These are phyloP conservation scores for Petrocephalus zakoni DNA, from an alignment of 2,113 vertebrate species.

Conservation along the genomic window DNA sequence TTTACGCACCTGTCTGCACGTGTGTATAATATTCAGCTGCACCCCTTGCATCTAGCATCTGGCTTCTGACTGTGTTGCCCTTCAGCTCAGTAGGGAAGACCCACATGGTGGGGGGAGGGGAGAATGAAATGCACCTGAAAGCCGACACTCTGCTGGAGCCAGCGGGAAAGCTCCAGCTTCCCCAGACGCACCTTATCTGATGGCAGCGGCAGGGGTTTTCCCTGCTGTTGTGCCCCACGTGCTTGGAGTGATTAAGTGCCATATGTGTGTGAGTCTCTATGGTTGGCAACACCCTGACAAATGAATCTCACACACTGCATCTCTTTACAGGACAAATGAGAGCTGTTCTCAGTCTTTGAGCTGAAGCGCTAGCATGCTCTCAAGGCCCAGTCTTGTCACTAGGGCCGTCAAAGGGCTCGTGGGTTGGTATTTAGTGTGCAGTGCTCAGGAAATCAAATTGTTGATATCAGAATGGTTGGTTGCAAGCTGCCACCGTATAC, in stretches of 20 bases:
- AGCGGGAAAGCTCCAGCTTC: neutral
- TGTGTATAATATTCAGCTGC: neutral
- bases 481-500: neutral
- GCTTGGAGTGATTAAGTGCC: neutral
- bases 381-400: neutral
- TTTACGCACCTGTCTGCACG: neutral
- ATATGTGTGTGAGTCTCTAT: neutral
- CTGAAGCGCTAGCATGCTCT: neutral
- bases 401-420: neutral
- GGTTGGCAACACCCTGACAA: neutral
- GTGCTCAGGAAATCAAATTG: neutral
- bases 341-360: neutral
- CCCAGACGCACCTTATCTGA: constrained; percentile 12
- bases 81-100: neutral
- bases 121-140: neutral
- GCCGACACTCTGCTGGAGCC: constrained; percentile 10
- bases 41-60: neutral
- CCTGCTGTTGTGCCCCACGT: neutral
- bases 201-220: constrained; percentile 12
- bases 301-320: neutral
- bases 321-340: neutral
- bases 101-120: neutral
- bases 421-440: neutral
- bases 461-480: neutral
- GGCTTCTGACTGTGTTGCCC: neutral